These are phyloP conservation scores for Silurus lanzhouensis DNA, from an alignment of 2,797 vertebrate species.

Conservation along the genomic window DNA sequence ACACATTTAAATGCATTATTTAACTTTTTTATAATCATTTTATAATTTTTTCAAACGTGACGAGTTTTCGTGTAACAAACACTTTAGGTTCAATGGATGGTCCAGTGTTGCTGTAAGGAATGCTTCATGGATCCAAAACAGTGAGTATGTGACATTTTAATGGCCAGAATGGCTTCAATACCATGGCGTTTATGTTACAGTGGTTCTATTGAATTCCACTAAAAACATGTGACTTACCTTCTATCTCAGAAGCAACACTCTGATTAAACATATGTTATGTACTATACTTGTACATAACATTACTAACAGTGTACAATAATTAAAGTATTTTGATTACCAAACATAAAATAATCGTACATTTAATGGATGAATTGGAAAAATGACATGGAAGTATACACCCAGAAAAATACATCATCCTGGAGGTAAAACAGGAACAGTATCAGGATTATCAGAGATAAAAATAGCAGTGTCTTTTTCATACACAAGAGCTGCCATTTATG, in stretches of 20 bases:
- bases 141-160: not conserved
- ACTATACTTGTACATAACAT: too few species aligned
- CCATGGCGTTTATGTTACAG: not conserved
- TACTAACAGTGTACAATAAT: not conserved
- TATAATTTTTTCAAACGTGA: not conserved
- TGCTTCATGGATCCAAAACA: not conserved
- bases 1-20: not conserved
- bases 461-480: not conserved
- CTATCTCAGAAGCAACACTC: not conserved
- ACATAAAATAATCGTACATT: not conserved
- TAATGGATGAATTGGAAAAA: not conserved
- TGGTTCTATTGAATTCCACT: not conserved
- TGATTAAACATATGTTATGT: too few species aligned
- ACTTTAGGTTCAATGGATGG: not conserved
- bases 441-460: not conserved
- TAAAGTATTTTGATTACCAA: not conserved
- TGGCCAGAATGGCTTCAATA: not conserved
- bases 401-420: not conserved
- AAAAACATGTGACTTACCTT: not conserved
- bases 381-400: not conserved
- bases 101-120: not conserved
- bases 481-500: not conserved
- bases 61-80: not conserved
- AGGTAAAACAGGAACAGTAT: not conserved
- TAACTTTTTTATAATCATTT: not conserved